Percentiles rank a stretch among this genome's conserved stretches.
phyloP scores from a whole-genome alignment of 2,797 vertebrate species.

The Karalla daura region DNA sequence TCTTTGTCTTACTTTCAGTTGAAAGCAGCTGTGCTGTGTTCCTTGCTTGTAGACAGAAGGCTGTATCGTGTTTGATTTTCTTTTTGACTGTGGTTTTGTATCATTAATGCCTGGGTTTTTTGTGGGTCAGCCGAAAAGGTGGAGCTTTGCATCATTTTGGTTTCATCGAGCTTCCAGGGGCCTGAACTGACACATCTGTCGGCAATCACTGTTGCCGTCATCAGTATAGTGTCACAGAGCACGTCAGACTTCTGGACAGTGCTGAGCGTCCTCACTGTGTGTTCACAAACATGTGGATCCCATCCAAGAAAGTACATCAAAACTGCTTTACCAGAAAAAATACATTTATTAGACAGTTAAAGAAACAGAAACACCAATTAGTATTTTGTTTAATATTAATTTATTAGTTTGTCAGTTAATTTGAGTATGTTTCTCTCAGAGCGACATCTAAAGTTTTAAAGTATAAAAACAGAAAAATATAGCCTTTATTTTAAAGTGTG shows the following conservation, averaged over 20 bases:
- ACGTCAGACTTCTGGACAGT: constrained; percentile 6
- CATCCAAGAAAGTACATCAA: not conserved
- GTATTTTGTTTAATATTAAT: no score
- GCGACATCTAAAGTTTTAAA: no score
- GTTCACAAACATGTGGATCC: not conserved
- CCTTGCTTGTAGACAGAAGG: constrained; percentile 17
- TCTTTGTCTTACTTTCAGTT: constrained; percentile 38
- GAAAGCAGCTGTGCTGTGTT: constrained; percentile 6
- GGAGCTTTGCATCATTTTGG: constrained; percentile 65
- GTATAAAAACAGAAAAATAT: no score
- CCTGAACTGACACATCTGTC: constrained; percentile 65
- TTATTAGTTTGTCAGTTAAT: no score
- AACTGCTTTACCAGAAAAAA: no score
- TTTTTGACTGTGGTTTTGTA: constrained; percentile 38
- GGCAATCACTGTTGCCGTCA: constrained; percentile 25
- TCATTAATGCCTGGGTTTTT: constrained; percentile 53
- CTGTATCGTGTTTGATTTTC: constrained; percentile 43
- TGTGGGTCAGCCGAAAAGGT: constrained; percentile 61
- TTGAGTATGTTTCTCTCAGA: no score
- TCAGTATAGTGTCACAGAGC: constrained; percentile 42
- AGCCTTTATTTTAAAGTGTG: no score
- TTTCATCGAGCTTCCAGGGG: constrained; percentile 89
- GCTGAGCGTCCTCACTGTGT: constrained; percentile 3
- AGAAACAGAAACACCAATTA: no score
- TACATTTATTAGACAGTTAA: no score